These are phyloP conservation scores for Seriola aureovittata DNA, from an alignment of 2,113 vertebrate genomes.

Conservation along the genomic window DNA sequence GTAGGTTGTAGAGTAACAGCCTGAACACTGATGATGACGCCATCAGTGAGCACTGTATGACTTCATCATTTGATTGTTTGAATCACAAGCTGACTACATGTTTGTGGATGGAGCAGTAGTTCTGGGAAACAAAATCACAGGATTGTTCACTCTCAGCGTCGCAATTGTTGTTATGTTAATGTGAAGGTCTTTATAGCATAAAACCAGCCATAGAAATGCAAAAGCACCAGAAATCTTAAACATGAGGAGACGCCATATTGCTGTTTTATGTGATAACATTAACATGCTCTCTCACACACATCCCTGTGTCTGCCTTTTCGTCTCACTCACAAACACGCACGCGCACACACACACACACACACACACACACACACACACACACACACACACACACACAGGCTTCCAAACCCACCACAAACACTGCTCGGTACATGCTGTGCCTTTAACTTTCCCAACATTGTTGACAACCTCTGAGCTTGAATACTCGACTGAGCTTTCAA, in stretches of 20 bases:
- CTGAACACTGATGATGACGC: constrained; percentile 14
- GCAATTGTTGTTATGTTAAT: neutral
- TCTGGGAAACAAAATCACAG: constrained; percentile 28
- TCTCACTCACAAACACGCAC: neutral
- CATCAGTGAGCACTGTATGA: constrained; percentile 18
- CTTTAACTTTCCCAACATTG: constrained; percentile 56
- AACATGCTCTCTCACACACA: constrained; percentile 14
- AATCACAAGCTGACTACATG: constrained; percentile 8
- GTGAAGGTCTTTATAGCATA: neutral
- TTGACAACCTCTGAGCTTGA: constrained; percentile 64
- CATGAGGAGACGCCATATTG: neutral
- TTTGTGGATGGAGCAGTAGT: neutral
- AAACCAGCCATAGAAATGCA: neutral
- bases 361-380: neutral
- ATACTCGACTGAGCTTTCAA: constrained; percentile 73
- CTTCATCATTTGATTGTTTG: constrained; percentile 10
- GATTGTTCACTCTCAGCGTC: neutral
- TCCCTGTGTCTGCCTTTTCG: neutral
- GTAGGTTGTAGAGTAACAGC: neutral
- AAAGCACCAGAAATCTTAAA: neutral
- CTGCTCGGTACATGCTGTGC: constrained; percentile 41
- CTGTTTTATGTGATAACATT: constrained; percentile 21
- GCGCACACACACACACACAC: neutral
- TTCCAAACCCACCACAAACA: constrained; percentile 17
- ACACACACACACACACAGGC: constrained; percentile 18